Base-by-base conservation (phyloP, 2,113 vertebrate genomes). In the Carassius carassius region DNA sequence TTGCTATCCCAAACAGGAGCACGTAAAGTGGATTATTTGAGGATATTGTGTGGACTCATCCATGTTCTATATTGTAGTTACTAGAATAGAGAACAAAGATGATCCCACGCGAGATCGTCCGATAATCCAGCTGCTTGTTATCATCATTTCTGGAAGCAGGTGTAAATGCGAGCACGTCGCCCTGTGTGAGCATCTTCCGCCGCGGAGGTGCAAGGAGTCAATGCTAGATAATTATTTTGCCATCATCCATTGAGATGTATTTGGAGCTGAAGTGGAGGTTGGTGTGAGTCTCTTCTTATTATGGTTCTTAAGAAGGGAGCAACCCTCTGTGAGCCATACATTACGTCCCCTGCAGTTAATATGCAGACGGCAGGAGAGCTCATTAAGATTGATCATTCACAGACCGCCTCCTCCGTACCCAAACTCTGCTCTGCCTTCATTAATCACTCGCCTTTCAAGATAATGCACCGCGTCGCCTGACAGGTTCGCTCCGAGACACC, bases 341-440 rank as follows among this genome's bases (percentile, higher is more conserved):
- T 93, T 92, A 90, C 84, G 84, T 88, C 82, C 89, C 84, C 89
- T 88, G 85, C 91, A 89, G 92, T 93, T 94, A 93, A 94, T 92
- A 92, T 85, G 86, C 78, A 89, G 91, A 92, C 85, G 89, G 88
- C 37, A 65, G 92, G 90, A 92, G 91, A 93, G 92, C 93, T 94
- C 93, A 94, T 94, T 94, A 94, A 94, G 93, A 95, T 92, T 93
- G 93, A 95, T 94, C 93, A 92, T 90, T 88, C 85, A 83, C 89
- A 69, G 85, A 85, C 91, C 90, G 86, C 91, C 90, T 92, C 89
- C 90, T 86, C 90, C 89, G 32, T 87, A 89, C 91, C 90, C 85
- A 87, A 90, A 86, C 89, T 85, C 82, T 11, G 77, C 88, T 2
- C 85, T 70, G 62, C 86, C 90, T 89, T 88, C 93, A 94, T 95